phyloP scores from a whole-genome alignment of 2,797 vertebrate genomes.

The Centropyge bicolor region DNA sequence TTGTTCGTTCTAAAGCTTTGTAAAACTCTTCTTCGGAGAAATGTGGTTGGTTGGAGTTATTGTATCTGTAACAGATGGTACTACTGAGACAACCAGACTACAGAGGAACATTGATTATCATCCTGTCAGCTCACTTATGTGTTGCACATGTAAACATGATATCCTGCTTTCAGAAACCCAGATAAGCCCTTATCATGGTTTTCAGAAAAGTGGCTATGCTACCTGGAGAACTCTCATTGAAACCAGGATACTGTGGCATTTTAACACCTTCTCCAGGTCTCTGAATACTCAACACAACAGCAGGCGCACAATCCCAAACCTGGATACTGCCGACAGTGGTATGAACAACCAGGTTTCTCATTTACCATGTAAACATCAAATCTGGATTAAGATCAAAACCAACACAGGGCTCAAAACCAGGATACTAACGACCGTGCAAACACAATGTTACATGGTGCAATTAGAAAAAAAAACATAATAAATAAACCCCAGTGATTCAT shows the following conservation, averaged over 20 bases:
- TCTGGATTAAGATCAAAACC: background rate
- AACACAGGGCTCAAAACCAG: background rate
- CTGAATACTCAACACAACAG: background rate
- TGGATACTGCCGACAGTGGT: background rate
- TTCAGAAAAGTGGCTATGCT: background rate
- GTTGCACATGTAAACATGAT: background rate
- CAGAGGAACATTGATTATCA: slow-evolving; percentile 7
- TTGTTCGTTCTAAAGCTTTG: background rate
- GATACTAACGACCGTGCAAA: background rate
- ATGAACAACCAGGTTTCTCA: background rate
- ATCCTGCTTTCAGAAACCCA: background rate
- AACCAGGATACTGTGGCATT: background rate
- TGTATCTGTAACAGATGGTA: background rate
- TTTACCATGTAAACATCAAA: background rate
- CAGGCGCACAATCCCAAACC: background rate
- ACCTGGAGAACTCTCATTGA: background rate
- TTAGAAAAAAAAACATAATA: slow-evolving; percentile 27
- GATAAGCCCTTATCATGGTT: background rate
- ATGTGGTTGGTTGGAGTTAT: background rate
- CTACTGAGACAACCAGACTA: background rate
- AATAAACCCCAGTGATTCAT: background rate
- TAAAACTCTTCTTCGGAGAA: slow-evolving; percentile 1
- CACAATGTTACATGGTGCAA: background rate
- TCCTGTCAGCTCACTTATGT: slow-evolving; percentile 5
- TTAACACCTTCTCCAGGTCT: background rate